Evolutionary conservation across 2,113 vertebrate genomes (phyloP), one percentile per base, ranked within the genome.

Genomic region (Chionomys nivalis): DNA sequence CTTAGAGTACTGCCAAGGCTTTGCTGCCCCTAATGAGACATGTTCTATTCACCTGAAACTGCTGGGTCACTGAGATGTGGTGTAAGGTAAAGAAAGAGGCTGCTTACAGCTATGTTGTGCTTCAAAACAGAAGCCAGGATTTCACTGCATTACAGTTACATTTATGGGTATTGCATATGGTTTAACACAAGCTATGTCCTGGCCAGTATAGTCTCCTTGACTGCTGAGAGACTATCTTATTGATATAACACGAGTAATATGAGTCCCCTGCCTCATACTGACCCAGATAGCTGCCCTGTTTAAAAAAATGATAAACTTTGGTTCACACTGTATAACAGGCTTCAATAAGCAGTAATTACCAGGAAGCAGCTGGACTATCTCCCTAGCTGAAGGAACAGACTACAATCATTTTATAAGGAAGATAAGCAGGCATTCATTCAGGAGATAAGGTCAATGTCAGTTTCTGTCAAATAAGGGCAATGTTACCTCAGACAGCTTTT

Each of bases 291-390:
- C 49, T 77, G 70, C 58, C 82, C 85, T 87, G 73, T 55, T 93
- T 89, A 82, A 95, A 97, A 87, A 97, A 89, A 93, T 33, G 23
- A 93, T 87, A 87, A 73, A 73, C 63, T 96, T 87, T 81, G 77
- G 86, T 61, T 96, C 63, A 73, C 28, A 91, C 5, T 4, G 16
- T 82, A 47, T 89, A 93, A 87, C 13, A 89, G 92, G 61, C 31
- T 93, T 91, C 81, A 94, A 83, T 61, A 63, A 47, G 61, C 76
- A 96, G 42, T 79, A 75, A 94, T 89, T 95, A 91, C 52, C 42
- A 86, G 85, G 75, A 92, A 97, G 93, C 39, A 92, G 87, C 90
- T 93, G 66, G 73, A 97, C 68, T 75, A 89, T 89, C 93, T 75
- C 52, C 81, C 72, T 36, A 88, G 63, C 87, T 91, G 78, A 92